Evolutionary conservation across 1,140 invertebrate genomes (phyloP).

Genomic region (Subanguina moxae): DNA sequence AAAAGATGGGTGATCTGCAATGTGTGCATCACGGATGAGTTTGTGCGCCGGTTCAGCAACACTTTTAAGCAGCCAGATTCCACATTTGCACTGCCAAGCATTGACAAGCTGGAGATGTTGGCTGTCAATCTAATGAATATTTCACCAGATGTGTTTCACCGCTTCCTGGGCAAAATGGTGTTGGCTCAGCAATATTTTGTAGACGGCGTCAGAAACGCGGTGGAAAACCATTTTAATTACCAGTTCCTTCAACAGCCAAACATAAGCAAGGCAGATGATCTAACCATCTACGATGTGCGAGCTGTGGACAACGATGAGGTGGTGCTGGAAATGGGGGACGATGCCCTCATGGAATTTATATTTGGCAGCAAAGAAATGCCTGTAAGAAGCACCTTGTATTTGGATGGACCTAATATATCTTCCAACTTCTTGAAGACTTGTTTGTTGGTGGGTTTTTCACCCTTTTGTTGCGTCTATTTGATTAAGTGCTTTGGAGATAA

Average conservation of each 20-base stretch:
- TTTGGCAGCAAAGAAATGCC: constrained; percentile 10
- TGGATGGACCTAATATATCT: constrained; percentile 9
- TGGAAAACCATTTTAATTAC: constrained; percentile 14
- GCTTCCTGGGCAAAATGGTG: constrained; percentile 3
- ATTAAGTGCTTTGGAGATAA: neutral
- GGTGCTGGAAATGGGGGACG: constrained; percentile 14
- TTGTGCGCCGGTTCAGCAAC: neutral
- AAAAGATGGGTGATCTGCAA: constrained; percentile 9
- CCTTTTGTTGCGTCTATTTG: neutral
- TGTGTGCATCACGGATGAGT: constrained; percentile 13
- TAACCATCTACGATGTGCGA: constrained; percentile 16
- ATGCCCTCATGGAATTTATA: constrained; percentile 16
- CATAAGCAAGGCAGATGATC: constrained; percentile 8
- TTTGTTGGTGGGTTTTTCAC: constrained; percentile 18
- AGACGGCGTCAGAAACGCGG: constrained; percentile 12
- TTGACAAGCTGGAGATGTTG: constrained; percentile 15
- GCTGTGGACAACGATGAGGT: constrained; percentile 12
- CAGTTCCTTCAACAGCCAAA: constrained; percentile 4
- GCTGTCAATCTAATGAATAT: constrained; percentile 5
- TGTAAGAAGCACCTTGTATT: constrained; percentile 12
- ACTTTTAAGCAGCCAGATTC: too few relatives aligned
- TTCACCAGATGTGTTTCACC: constrained; percentile 14
- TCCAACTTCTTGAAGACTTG: constrained; percentile 12
- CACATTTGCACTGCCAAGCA: too few relatives aligned
- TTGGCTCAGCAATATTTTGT: constrained; percentile 10